These are phyloP conservation scores for Chromis chromis DNA, from an alignment of 2,797 vertebrate species.

Conservation along the genomic window DNA sequence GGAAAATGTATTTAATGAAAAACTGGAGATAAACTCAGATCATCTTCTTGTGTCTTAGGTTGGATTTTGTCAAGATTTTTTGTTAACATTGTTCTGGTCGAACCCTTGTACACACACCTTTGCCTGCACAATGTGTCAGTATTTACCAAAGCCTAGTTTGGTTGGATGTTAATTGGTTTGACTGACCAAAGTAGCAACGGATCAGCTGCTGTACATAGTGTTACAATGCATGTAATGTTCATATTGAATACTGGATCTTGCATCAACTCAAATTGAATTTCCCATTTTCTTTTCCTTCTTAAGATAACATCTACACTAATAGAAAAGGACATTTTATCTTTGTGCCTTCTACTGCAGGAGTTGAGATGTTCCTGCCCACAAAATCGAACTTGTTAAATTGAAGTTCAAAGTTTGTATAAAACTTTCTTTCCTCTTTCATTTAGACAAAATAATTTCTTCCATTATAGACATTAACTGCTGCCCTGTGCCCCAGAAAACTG, in stretches of 20 bases:
- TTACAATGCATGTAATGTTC: background rate
- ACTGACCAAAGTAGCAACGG: too few species aligned
- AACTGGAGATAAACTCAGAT: background rate
- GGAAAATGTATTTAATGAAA: background rate
- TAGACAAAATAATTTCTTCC: conserved; percentile 38
- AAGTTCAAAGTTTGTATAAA: conserved; percentile 34
- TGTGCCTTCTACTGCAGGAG: background rate
- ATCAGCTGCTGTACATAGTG: too few species aligned
- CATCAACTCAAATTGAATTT: background rate
- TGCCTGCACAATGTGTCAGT: background rate
- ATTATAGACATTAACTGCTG: conserved; percentile 42
- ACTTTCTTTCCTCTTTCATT: conserved; percentile 40
- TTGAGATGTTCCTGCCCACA: background rate
- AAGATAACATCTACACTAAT: background rate
- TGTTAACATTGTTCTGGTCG: background rate
- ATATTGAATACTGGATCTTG: background rate
- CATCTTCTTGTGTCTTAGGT: background rate
- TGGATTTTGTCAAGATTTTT: too few species aligned
- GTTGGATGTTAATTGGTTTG: too few species aligned
- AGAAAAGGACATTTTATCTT: background rate
- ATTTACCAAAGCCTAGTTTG: background rate
- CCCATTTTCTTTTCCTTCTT: too few species aligned
- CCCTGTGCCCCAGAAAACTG: conserved; percentile 49
- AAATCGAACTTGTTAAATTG: conserved; percentile 19
- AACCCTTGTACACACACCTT: background rate